These are phyloP conservation scores for Galaxias olidus DNA, from an alignment of 2,797 vertebrate genomes.

Conservation along the genomic window DNA sequence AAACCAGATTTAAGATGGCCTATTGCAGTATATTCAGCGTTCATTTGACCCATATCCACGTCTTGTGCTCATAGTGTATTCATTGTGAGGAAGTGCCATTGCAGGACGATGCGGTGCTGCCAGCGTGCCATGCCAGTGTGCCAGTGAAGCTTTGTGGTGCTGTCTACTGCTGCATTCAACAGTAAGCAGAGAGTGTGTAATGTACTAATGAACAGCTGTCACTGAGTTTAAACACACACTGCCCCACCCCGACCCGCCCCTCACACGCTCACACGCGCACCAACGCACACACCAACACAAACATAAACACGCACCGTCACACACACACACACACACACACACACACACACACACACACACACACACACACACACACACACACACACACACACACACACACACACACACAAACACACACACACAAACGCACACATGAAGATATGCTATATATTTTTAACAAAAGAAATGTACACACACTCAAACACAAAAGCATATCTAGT, in stretches of 20 bases:
- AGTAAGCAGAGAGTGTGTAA: slow-evolving; percentile 84
- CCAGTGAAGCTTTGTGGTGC: slow-evolving; percentile 46
- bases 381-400: slow-evolving; percentile 18
- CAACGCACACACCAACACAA: slow-evolving; percentile 34
- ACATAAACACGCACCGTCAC: background rate
- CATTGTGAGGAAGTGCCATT: slow-evolving; percentile 18
- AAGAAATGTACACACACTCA: background rate
- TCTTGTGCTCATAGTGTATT: slow-evolving; percentile 16
- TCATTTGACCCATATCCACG: background rate
- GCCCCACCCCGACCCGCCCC: slow-evolving; percentile 51
- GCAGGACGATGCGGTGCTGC: slow-evolving; percentile 1
- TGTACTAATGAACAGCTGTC: slow-evolving; percentile 98
- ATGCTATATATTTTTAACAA: background rate
- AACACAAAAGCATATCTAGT: no score
- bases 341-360: slow-evolving; percentile 50
- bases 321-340: slow-evolving; percentile 41
- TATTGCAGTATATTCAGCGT: no score
- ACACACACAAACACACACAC: slow-evolving; percentile 15
- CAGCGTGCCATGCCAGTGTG: slow-evolving; percentile 10
- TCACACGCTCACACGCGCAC: slow-evolving; percentile 54
- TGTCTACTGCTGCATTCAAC: slow-evolving; percentile 75
- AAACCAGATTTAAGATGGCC: background rate
- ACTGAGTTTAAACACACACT: slow-evolving; percentile 88
- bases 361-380: slow-evolving; percentile 37
- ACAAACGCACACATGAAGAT: slow-evolving; percentile 1